phyloP scores from a whole-genome alignment of 2,797 vertebrate species.

The Sebastes melanostomus region DNA sequence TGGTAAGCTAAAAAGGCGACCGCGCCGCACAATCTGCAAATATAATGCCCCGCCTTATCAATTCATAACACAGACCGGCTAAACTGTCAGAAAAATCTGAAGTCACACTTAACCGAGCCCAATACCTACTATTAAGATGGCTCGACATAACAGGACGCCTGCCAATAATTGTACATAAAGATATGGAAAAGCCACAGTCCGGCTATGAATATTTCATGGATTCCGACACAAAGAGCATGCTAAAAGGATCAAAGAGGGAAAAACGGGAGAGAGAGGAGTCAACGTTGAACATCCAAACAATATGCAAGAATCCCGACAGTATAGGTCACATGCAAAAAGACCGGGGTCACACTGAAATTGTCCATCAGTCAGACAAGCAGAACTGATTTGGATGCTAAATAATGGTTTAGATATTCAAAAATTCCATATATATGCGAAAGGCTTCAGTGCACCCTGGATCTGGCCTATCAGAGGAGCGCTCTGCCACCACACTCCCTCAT shows the following conservation, averaged over 20 bases:
- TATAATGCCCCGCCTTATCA: constrained; percentile 77
- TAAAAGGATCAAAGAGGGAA: constrained; percentile 83
- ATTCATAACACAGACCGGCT: constrained; percentile 77
- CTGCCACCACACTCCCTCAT: constrained; percentile 87
- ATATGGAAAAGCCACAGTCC: constrained; percentile 83
- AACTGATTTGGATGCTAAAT: constrained; percentile 99
- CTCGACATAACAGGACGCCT: constrained; percentile 81
- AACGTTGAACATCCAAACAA: constrained; percentile 89
- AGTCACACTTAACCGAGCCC: constrained; percentile 81
- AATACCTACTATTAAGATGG: constrained; percentile 81
- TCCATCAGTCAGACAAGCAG: constrained; percentile 99
- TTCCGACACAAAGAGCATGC: constrained; percentile 83
- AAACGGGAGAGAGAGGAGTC: constrained; percentile 73
- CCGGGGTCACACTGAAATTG: constrained; percentile 95
- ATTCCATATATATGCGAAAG: constrained; percentile 98
- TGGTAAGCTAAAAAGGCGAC: constrained; percentile 67
- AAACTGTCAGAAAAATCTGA: constrained; percentile 83
- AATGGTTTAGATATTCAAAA: constrained; percentile 96
- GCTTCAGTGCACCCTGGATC: constrained; percentile 95
- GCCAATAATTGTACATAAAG: constrained; percentile 86
- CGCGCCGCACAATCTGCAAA: constrained; percentile 71
- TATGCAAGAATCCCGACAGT: constrained; percentile 96
- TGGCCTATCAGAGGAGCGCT: constrained; percentile 88
- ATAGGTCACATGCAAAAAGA: constrained; percentile 96
- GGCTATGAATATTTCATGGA: constrained; percentile 86